Evolutionary conservation across 2,797 vertebrate genomes (phyloP).

Genomic region (Varecia variegata): DNA sequence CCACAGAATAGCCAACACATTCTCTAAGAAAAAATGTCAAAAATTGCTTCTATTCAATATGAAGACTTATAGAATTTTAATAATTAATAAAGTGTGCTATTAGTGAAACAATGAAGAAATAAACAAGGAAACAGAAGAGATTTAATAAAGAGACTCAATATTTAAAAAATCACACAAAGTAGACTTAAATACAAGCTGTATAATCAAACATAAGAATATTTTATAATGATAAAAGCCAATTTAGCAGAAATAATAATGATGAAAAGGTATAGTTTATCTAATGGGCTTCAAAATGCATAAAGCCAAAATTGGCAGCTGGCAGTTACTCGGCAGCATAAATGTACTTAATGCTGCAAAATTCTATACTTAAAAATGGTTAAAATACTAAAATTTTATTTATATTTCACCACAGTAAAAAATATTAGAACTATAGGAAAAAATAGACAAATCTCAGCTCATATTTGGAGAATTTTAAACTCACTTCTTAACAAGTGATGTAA

Average conservation of each 20-base stretch:
- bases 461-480: not conserved
- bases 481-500: not conserved
- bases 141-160: too few relatives aligned
- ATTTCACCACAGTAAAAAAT: not conserved
- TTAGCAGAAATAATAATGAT: not conserved
- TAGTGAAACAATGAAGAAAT: too few relatives aligned
- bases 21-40: too few relatives aligned
- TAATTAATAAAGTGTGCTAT: too few relatives aligned
- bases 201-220: not conserved
- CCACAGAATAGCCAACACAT: too few relatives aligned
- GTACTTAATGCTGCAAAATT: not conserved
- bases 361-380: not conserved
- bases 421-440: not conserved
- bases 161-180: not conserved
- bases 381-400: not conserved
- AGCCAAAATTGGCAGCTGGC: not conserved
- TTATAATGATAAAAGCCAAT: not conserved
- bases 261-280: not conserved
- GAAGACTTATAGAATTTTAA: too few relatives aligned
- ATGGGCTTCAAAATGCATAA: not conserved
- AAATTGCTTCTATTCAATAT: too few relatives aligned
- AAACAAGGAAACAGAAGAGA: too few relatives aligned
- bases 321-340: not conserved
- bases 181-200: not conserved
- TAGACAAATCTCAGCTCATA: not conserved